Base-by-base conservation (phyloP, 2,797 vertebrate genomes). In the Dendrocincla fuliginosa region DNA sequence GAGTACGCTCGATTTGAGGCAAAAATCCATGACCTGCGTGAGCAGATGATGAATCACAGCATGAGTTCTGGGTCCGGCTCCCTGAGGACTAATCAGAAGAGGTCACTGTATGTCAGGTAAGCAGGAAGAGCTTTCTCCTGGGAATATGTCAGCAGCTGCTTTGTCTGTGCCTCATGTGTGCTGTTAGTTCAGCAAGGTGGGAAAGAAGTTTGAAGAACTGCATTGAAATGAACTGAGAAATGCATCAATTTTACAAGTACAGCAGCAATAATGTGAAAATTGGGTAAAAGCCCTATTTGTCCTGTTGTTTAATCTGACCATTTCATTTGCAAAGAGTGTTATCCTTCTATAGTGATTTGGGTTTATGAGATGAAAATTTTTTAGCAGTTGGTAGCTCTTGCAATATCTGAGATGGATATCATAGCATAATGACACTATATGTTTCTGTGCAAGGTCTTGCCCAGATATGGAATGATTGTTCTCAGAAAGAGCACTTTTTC, bases 31-130 rank as follows among this genome's bases (percentile, higher is more conserved):
- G 99, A 99, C 98, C 98, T 99, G 93, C 98, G 99, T 74, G 99
- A 99, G 96, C 99, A 99, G 98, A 99, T 99, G 99, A 99, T 99
- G 99, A 99, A 99, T 98, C 99, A 99, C 98, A 99, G 99, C 98
- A 99, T 99, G 99, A 99, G 99, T 98, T 99, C 99, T 82, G 99
- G 99, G 89, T 99, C 99, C 1, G 99, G 99, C 87, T 99, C 99
- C 75, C 98, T 99, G 96, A 98, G 98, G 97, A 99, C 99, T 97
- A 99, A 99, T 98, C 99, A 99, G 94, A 99, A 99, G 97, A 98
- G 99, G 68, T 99, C 99, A 11, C 99, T 99, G 94, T 99, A 99
- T 59, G 99, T 99, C 97, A 99, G 99, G 99, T 99, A 97, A 92
- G 98, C 87, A 69, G 39, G 18, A 78, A 84, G 32, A 67, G 17